These are phyloP conservation scores for Aspidapion aeneum DNA, from an alignment of 2,888 invertebrate genomes.

Conservation along the genomic window DNA sequence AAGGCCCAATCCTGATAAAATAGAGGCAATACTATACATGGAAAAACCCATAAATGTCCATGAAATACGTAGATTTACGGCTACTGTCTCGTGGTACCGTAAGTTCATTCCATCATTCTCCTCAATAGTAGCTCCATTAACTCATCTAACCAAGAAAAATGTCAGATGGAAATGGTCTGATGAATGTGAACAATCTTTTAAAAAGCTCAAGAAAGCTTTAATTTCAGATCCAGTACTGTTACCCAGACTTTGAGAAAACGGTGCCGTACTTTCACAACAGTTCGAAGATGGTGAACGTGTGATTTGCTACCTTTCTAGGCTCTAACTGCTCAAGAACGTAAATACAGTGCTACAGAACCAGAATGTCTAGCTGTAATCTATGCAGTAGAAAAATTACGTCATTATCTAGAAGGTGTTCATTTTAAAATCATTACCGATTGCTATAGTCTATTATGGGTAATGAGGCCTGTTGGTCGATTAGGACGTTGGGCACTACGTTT, in stretches of 20 bases:
- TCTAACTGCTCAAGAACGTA: constrained; percentile 15
- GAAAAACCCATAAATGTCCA: too few relatives aligned
- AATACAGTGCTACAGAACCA: constrained; percentile 22
- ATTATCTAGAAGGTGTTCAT: constrained; percentile 20
- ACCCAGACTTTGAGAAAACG: constrained; percentile 5
- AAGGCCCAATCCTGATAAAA: constrained; percentile 7
- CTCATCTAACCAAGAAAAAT: too few relatives aligned
- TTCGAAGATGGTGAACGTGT: constrained; percentile 12
- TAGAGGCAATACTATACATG: constrained; percentile 18
- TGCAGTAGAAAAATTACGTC: constrained; percentile 20
- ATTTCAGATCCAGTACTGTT: constrained; percentile 1
- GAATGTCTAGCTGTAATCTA: constrained; percentile 24
- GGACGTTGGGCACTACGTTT: constrained; percentile 13
- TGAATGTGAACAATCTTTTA: neutral
- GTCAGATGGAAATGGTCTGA: too few relatives aligned
- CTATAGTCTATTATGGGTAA: constrained; percentile 11
- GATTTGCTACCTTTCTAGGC: constrained; percentile 17
- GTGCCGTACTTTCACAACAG: constrained; percentile 12
- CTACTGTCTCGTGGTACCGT: neutral
- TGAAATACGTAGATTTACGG: too few relatives aligned
- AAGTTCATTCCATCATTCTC: too few relatives aligned
- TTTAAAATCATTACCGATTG: constrained; percentile 26
- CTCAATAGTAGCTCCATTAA: too few relatives aligned
- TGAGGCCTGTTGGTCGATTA: constrained; percentile 15
- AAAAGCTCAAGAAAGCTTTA: neutral